Conservation (phyloP, 2,113 vertebrate genomes). For the Cyanoderma ruficeps region DNA sequence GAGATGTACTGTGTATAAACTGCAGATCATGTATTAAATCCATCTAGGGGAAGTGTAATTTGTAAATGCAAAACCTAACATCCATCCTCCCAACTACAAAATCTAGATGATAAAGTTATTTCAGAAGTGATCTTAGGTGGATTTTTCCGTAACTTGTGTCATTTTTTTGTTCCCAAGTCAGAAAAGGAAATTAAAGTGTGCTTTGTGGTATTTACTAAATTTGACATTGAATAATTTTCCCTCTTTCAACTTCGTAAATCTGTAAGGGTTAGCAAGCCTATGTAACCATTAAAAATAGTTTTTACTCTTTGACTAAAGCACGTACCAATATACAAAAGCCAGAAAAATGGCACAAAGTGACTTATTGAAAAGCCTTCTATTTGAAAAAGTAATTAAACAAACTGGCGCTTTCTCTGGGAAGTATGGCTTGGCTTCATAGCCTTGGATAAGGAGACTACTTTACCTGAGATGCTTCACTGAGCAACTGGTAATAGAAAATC, state of each 20-base stretch:
- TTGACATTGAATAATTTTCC: not conserved
- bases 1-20: not conserved
- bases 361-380: not conserved
- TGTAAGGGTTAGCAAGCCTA: not conserved
- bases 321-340: not conserved
- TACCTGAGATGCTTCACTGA: not conserved
- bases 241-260: not conserved
- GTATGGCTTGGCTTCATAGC: not conserved
- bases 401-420: not conserved
- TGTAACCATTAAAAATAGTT: not conserved
- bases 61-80: slow-evolving; percentile 5
- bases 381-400: not conserved
- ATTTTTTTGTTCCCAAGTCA: not conserved
- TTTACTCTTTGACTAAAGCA: not conserved
- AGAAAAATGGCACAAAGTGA: not conserved
- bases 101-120: not conserved
- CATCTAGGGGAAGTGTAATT: not conserved
- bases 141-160: not conserved
- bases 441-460: not conserved
- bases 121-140: not conserved
- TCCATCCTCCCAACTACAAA: not conserved
- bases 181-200: not conserved
- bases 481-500: not conserved
- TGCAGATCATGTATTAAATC: slow-evolving; percentile 3
- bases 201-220: not conserved